Evolutionary conservation across 2,888 invertebrate species (phyloP), one percentile per base, ranked within the genome.

Genomic region (Tethea ocularis): DNA sequence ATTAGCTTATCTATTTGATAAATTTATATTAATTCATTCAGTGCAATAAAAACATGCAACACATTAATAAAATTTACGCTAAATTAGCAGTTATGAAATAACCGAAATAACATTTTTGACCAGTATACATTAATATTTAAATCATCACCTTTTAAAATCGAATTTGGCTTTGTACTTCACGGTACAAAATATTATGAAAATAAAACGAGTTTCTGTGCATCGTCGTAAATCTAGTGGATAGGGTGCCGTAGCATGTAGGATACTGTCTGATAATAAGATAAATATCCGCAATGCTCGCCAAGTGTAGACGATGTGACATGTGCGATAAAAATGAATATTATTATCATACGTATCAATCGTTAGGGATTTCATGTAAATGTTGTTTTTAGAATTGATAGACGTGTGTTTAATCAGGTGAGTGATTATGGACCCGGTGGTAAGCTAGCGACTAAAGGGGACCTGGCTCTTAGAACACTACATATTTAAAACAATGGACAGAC

Each of bases 221-320:
- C n/a, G n/a, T n/a, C n/a, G 36, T 36, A 36, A 36, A 13, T 13
- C 3, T 5, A 3, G 36, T 5, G 15, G 36, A n/a, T n/a, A n/a
- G n/a, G n/a, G 7, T 38, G n/a, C n/a, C n/a, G n/a, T n/a, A n/a
- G n/a, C n/a, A 0, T 7, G 46, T 20, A 46, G 20, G 20, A 46
- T 20, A 46, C 46, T 2, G 46, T 17, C 41, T 10, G 46, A 58
- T 64, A 77, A 82, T 81, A 81, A 81, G 82, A 81, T 81, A 38
- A 75, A 78, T 75, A 72, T 72, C 70, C 71, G 75, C 81, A 75
- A 62, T 65, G 74, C 65, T 68, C 63, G 69, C 66, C 67, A 46
- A 20, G 38, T 7, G 8, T 46, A 46, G 20, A 8, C 17, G 3
- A 20, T 22, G 51, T 57, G 22, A 57, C 24, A 22, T 57, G 51